phyloP scores from a whole-genome alignment of 2,113 vertebrate species.

The Formicarius rufipectus region DNA sequence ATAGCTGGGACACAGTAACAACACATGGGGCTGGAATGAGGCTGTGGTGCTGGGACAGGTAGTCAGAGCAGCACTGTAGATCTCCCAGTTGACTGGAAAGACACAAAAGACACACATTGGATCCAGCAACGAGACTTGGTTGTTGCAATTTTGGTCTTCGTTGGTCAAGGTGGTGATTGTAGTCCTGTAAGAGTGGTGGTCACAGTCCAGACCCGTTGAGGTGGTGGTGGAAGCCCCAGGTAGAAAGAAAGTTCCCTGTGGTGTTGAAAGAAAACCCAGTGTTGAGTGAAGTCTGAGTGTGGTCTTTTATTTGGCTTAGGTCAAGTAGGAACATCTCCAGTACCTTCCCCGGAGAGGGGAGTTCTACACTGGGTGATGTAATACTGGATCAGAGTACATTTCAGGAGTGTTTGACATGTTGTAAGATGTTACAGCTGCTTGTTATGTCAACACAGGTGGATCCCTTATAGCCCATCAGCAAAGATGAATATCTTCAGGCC shows the following conservation, averaged over 20 bases:
- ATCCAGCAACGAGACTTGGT: neutral
- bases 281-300: neutral
- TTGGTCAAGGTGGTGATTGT: neutral
- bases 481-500: neutral
- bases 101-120: neutral
- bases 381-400: neutral
- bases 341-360: neutral
- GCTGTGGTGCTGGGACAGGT: neutral
- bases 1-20: neutral
- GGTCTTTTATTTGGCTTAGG: neutral
- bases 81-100: neutral
- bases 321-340: neutral
- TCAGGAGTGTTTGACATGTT: neutral
- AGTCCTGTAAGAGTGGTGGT: neutral
- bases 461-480: neutral
- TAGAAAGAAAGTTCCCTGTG: neutral
- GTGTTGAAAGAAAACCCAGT: neutral
- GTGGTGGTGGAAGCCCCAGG: neutral
- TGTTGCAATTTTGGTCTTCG: neutral
- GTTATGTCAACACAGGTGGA: neutral
- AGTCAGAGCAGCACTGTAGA: neutral
- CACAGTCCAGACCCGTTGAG: neutral
- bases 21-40: neutral
- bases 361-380: neutral
- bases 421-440: neutral